A percentile compares a stretch with the other conserved stretches of the same genome.
phyloP scores from a whole-genome alignment of 2,888 invertebrate genomes.

The Drosophila algonquin region DNA sequence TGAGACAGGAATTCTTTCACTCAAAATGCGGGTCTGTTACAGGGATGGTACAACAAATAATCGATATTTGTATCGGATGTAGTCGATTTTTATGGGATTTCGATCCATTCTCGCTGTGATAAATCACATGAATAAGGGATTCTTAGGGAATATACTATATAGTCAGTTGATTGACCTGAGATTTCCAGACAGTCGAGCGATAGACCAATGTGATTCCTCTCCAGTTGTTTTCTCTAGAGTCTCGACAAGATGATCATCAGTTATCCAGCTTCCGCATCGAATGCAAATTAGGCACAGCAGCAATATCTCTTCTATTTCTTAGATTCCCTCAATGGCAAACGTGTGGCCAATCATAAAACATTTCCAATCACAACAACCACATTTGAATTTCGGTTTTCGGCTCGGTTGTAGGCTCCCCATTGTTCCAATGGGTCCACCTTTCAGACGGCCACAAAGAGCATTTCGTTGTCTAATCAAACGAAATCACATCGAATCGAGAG shows the following conservation, averaged over 20 bases:
- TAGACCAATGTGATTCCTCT: background rate
- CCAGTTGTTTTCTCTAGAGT: background rate
- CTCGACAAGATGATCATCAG: slow-evolving; percentile 16
- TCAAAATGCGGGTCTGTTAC: background rate
- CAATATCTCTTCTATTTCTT: slow-evolving; percentile 7
- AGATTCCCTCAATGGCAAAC: slow-evolving; percentile 20
- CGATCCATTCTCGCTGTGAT: too few species aligned
- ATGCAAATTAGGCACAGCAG: slow-evolving; percentile 51
- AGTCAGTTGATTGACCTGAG: background rate
- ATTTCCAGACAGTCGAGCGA: background rate
- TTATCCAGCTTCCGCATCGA: slow-evolving; percentile 52
- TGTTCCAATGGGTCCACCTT: slow-evolving; percentile 3
- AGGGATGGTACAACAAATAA: background rate
- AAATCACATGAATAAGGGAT: too few species aligned
- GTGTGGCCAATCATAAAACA: slow-evolving; percentile 50
- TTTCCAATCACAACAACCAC: slow-evolving; percentile 37
- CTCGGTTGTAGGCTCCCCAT: slow-evolving; percentile 6
- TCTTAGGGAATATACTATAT: too few species aligned
- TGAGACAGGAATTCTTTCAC: slow-evolving; percentile 16
- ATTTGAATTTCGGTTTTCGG: slow-evolving; percentile 31
- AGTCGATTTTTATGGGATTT: background rate
- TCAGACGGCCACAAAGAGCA: slow-evolving; percentile 13
- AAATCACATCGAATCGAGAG: slow-evolving; percentile 36
- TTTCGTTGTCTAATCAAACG: slow-evolving; percentile 42
- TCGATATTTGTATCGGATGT: background rate